Conservation (phyloP, 2,113 vertebrate species). For the Vombatus ursinus region DNA sequence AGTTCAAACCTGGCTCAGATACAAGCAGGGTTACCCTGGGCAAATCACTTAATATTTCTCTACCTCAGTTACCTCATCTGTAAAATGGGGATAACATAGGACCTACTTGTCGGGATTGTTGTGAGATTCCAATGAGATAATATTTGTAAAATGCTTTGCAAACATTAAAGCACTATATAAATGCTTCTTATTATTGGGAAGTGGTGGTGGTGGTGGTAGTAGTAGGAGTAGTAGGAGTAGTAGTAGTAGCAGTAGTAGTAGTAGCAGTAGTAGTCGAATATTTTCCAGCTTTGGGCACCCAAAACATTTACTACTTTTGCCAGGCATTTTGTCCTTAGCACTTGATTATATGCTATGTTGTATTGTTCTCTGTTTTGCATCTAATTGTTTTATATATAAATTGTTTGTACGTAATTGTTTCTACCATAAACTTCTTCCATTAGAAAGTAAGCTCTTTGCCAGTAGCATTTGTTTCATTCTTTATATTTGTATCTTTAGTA, state of each 20-base stretch:
- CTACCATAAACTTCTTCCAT: neutral
- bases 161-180: neutral
- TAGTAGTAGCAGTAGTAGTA: rapidly evolving
- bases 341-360: neutral
- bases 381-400: neutral
- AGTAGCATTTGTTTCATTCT: neutral
- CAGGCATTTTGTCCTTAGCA: neutral
- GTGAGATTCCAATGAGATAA: neutral
- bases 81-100: neutral
- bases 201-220: neutral
- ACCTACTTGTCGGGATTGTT: neutral
- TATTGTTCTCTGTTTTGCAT: neutral
- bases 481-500: neutral
- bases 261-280: neutral
- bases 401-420: neutral
- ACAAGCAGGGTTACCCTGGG: neutral
- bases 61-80: neutral
- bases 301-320: neutral
- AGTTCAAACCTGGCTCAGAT: neutral
- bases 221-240: no score
- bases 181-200: neutral
- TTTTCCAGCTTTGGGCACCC: neutral
- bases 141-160: neutral
- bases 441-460: neutral
- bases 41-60: neutral